Base-by-base conservation (phyloP, 2,888 invertebrate genomes). In the Tromatobia lineatoria region DNA sequence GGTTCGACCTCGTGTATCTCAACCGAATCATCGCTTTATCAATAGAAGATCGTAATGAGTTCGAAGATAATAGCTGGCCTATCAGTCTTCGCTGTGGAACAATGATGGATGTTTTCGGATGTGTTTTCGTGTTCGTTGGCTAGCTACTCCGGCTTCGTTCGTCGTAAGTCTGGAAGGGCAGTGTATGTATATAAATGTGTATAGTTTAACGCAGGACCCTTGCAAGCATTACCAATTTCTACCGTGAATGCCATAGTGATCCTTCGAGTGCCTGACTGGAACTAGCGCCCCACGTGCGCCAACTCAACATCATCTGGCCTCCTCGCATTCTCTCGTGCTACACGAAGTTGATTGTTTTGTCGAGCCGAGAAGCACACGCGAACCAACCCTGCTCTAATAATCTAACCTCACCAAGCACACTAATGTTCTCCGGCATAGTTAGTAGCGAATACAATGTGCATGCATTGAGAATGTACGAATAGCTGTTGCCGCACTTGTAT, bases 41-140 rank as follows among this genome's bases (percentile, higher is more conserved):
- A 93, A 93, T 92, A 92, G 91, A 90, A 90, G 92, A 93, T 93
- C 93, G 92, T 92, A 93, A 93, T 91, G 93, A 93, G 93, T 92
- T 91, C 91, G 90, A 90, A 93, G 93, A 93, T 93, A 93, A 92
- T 92, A 90, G 90, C 88, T 64, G 89, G 88, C 90, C 91, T 91
- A 93, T 93, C 93, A 92, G 92, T 92, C 93, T 92, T 91, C 87
- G 81, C 88, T 84, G 88, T 88, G 89, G 86, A 93, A 93, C 93
- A 91, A 93, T 93, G 93, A 93, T 93, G 92, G 93, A 93, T 93
- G 91, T 91, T 90, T 86, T 88, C 88, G 87, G 87, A 86, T 85
- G 87, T 87, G 91, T 91, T 92, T 91, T 91, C 92, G 90, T 91
- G 91, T 88, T 77, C 85, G 71, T 69, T 67, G 80, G 61, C 64